A percentile compares a stretch with the other conserved stretches of the same genome.
phyloP scores from a whole-genome alignment of 2,888 invertebrate species.

The Oscheius myriophilus region DNA sequence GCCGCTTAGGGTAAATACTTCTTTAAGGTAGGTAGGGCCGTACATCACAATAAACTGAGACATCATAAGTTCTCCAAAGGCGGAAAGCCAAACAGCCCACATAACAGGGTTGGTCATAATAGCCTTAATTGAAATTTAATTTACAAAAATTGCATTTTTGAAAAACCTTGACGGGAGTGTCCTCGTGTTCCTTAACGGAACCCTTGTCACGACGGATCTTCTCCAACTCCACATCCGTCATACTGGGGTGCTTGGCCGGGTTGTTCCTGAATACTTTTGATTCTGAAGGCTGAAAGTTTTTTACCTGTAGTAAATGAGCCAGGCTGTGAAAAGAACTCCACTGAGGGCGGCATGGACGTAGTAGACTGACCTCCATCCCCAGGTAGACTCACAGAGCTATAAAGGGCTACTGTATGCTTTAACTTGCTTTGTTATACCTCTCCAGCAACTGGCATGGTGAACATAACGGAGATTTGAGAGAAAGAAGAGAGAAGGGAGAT shows the following conservation, averaged over 20 bases:
- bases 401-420: background rate
- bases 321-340: constrained; percentile 46
- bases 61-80: constrained; percentile 62
- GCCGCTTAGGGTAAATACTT: constrained; percentile 40
- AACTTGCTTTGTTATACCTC: constrained; percentile 36
- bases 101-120: constrained; percentile 55
- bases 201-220: constrained; percentile 59
- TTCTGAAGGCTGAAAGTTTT: too few relatives aligned
- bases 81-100: constrained; percentile 58
- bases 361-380: constrained; percentile 57
- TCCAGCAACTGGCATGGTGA: constrained; percentile 66
- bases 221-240: constrained; percentile 58
- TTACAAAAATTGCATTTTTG: too few relatives aligned
- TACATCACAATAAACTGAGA: constrained; percentile 62
- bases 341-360: constrained; percentile 55
- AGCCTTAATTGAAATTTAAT: constrained; percentile 26
- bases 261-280: constrained; percentile 49
- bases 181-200: constrained; percentile 46
- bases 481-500: constrained; percentile 65
- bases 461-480: constrained; percentile 64
- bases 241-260: constrained; percentile 51
- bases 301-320: constrained; percentile 50
- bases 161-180: constrained; percentile 40
- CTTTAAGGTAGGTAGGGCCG: constrained; percentile 57
- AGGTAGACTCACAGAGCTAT: constrained; percentile 51